Percentiles rank a stretch among this genome's conserved stretches.
Conservation (phyloP, 2,888 invertebrate species). For the Nowickia ferox region DNA sequence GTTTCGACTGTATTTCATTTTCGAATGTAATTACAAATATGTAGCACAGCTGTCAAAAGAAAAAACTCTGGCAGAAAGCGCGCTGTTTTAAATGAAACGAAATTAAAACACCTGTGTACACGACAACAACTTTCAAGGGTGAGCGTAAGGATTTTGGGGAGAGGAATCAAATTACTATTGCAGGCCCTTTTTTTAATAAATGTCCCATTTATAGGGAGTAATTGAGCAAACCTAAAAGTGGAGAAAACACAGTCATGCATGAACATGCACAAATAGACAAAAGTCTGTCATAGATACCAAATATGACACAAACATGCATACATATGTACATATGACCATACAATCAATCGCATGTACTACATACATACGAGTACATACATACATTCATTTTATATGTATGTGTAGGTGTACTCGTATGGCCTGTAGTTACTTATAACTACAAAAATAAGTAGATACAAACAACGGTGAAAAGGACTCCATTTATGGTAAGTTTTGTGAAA, state of each 20-base stretch:
- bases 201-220: slow-evolving; percentile 27
- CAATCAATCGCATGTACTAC: background rate
- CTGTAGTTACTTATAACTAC: too few relatives aligned
- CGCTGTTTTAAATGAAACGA: slow-evolving; percentile 28
- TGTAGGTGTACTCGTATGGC: too few relatives aligned
- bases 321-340: background rate
- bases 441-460: too few relatives aligned
- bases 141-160: background rate
- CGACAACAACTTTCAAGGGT: background rate
- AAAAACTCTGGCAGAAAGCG: background rate
- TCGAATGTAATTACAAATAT: slow-evolving; percentile 8
- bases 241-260: slow-evolving; percentile 42
- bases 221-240: slow-evolving; percentile 3
- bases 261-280: slow-evolving; percentile 62
- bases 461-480: too few relatives aligned
- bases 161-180: background rate
- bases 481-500: too few relatives aligned
- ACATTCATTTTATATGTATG: too few relatives aligned
- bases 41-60: background rate
- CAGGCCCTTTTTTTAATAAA: background rate
- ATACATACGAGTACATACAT: too few relatives aligned
- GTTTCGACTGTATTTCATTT: background rate
- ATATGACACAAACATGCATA: slow-evolving; percentile 11
- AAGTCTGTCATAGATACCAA: slow-evolving; percentile 43
- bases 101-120: slow-evolving; percentile 61